Percentiles rank a stretch among this genome's conserved stretches.
Evolutionary conservation across 2,113 vertebrate genomes (phyloP).

Genomic region (Cariama cristata): DNA sequence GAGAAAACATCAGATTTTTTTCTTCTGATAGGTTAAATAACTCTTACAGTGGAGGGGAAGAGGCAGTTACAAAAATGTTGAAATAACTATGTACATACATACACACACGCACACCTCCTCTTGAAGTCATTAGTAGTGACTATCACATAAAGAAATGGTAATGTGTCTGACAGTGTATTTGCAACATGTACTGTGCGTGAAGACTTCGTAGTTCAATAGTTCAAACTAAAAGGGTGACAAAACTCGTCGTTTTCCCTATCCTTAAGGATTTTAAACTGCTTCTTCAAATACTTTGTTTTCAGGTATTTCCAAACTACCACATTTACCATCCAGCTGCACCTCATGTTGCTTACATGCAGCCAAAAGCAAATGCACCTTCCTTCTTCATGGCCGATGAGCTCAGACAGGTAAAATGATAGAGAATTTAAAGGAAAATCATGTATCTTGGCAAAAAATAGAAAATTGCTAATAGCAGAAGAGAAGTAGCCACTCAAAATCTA

Average conservation of each 20-base stretch:
- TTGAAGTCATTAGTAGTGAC: background rate
- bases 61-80: background rate
- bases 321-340: slow-evolving; percentile 97
- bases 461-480: background rate
- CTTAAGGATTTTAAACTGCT: background rate
- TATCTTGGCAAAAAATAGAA: background rate
- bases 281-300: slow-evolving; percentile 22
- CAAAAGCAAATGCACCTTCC: slow-evolving; percentile 98
- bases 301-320: slow-evolving; percentile 99
- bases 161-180: background rate
- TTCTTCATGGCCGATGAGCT: slow-evolving; percentile 99
- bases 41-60: background rate
- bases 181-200: background rate
- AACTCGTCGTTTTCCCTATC: background rate
- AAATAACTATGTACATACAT: background rate
- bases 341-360: slow-evolving; percentile 99
- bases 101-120: too few relatives aligned
- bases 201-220: background rate
- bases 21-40: background rate
- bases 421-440: background rate
- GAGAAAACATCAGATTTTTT: background rate
- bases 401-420: slow-evolving; percentile 85
- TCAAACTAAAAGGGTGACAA: background rate
- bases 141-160: background rate
- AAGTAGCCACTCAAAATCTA: background rate